phyloP scores from a whole-genome alignment of 2,888 invertebrate genomes.

The Melangyna quadrimaculata region DNA sequence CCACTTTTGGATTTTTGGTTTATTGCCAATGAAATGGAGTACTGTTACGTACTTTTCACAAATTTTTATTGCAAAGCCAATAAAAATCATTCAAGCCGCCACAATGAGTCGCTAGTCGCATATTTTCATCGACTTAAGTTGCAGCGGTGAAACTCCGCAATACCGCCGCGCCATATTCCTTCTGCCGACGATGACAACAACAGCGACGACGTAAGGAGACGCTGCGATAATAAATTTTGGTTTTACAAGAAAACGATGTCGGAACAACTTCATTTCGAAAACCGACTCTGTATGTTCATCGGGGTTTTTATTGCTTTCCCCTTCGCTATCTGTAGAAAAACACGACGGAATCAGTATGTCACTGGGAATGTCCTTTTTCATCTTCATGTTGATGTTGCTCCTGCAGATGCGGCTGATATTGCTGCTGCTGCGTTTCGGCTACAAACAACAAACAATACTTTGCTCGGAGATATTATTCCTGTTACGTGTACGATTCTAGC shows the following conservation, averaged over 20 bases:
- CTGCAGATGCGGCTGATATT: neutral
- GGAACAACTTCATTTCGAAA: conserved; percentile 59
- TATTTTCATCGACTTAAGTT: neutral
- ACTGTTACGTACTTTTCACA: conserved; percentile 20
- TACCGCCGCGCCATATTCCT: neutral
- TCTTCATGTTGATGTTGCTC: conserved; percentile 4
- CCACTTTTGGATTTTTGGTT: conserved; percentile 42
- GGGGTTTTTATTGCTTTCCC: conserved; percentile 61
- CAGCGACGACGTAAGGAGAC: neutral
- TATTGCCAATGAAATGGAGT: conserved; percentile 59
- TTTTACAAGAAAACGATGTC: conserved; percentile 54
- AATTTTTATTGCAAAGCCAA: conserved; percentile 40
- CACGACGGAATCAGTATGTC: conserved; percentile 68
- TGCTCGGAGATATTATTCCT: conserved; percentile 57
- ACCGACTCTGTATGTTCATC: conserved; percentile 19
- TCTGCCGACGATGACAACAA: neutral
- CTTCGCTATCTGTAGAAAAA: conserved; percentile 63
- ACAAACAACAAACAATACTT: conserved; percentile 46
- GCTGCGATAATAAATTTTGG: conserved; percentile 57
- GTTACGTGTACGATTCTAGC: conserved; percentile 60
- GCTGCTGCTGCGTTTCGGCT: conserved; percentile 17
- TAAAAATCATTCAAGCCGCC: conserved; percentile 56
- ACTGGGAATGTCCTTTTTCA: conserved; percentile 61
- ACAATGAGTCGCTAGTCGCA: conserved; percentile 22
- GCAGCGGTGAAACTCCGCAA: neutral